Percentiles rank a stretch among this genome's conserved stretches.
These are phyloP conservation scores for Leucoraja ocellata DNA, from an alignment of 2,797 vertebrate species.

Conservation along the genomic window DNA sequence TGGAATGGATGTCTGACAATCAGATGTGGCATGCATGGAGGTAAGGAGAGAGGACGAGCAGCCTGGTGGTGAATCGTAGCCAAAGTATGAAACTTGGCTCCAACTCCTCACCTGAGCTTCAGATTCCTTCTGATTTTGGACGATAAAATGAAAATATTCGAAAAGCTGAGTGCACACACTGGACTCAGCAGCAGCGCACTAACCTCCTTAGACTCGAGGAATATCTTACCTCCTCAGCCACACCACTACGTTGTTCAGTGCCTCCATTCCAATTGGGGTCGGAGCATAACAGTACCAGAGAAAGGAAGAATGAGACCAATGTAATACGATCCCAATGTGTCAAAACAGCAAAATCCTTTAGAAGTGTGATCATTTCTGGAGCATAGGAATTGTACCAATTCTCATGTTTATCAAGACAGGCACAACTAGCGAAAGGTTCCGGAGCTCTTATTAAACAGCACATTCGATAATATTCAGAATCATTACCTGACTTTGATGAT, in stretches of 20 bases:
- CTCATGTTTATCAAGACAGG: not conserved
- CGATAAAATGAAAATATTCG: not conserved
- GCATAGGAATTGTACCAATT: not conserved
- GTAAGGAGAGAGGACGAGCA: not conserved
- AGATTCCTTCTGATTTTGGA: not conserved
- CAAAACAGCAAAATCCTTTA: not conserved
- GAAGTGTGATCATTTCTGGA: not conserved
- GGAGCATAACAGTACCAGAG: not conserved
- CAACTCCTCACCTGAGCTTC: not conserved
- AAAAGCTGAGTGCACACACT: not conserved
- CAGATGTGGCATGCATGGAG: not conserved
- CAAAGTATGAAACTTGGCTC: not conserved
- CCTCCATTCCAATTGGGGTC: not conserved
- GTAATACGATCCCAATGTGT: not conserved
- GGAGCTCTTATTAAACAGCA: not conserved
- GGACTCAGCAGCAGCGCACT: not conserved
- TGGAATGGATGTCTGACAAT: not conserved
- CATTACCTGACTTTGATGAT: not conserved
- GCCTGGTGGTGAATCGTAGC: not conserved
- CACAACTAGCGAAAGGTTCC: not conserved
- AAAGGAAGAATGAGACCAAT: not conserved
- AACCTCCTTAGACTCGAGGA: not conserved
- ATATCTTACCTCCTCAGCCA: not conserved
- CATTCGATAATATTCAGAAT: not conserved
- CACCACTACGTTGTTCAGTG: not conserved